A percentile compares a stretch with the other conserved stretches of the same genome.
These are phyloP conservation scores for Drosophila prostipennis DNA, from an alignment of 2,888 invertebrate species.

Conservation along the genomic window DNA sequence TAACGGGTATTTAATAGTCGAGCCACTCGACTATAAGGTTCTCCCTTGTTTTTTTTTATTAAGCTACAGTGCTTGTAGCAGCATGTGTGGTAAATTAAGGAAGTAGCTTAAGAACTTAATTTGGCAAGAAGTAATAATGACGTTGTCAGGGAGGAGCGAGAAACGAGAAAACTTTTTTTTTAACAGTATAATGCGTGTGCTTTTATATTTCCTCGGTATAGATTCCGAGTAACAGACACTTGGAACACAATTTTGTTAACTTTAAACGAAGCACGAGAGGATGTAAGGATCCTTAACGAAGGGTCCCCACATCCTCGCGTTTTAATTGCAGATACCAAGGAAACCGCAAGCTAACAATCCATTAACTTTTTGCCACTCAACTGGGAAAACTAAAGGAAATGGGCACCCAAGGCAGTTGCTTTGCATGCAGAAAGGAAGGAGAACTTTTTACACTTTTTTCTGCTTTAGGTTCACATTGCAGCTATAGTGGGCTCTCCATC, in stretches of 20 bases:
- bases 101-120: background rate
- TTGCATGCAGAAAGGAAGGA: constrained; percentile 55
- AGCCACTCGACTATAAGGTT: too few relatives aligned
- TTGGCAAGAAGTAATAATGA: background rate
- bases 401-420: constrained; percentile 61
- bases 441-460: constrained; percentile 36
- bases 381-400: constrained; percentile 57
- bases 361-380: constrained; percentile 80
- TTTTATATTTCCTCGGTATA: constrained; percentile 6
- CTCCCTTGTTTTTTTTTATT: too few relatives aligned
- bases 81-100: background rate
- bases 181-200: background rate
- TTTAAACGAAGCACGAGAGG: constrained; percentile 66
- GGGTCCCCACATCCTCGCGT: constrained; percentile 40
- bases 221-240: constrained; percentile 45
- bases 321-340: constrained; percentile 72
- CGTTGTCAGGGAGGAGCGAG: background rate
- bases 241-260: constrained; percentile 72
- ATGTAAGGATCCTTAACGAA: constrained; percentile 32
- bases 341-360: constrained; percentile 79
- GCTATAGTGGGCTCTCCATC: constrained; percentile 65
- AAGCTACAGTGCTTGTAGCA: background rate
- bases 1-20: too few relatives aligned
- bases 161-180: background rate
- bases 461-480: constrained; percentile 40